These are phyloP conservation scores for Cryptops parisi DNA, from an alignment of 2,888 invertebrate genomes.

Conservation along the genomic window DNA sequence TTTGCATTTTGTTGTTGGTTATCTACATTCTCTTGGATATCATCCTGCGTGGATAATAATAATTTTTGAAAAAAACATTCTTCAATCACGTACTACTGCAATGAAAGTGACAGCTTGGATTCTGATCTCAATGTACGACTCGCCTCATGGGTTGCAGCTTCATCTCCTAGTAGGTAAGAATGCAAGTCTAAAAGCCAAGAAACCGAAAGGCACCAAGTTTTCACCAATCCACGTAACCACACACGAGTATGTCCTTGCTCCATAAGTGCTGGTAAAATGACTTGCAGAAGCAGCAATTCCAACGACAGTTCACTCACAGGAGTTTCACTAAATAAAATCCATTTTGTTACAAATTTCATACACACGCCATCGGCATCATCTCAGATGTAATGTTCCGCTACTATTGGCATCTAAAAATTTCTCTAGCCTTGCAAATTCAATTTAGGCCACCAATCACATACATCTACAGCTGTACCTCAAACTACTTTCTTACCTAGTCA, in stretches of 20 bases:
- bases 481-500: constrained; percentile 29
- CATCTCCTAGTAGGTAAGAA: constrained; percentile 73
- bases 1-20: neutral
- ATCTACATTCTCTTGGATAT: too few species aligned
- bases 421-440: too few species aligned
- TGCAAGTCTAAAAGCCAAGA: constrained; percentile 73
- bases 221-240: constrained; percentile 80
- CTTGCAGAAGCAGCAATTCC: constrained; percentile 79
- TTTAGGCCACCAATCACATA: too few species aligned
- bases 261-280: constrained; percentile 85
- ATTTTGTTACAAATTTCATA: neutral
- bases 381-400: neutral
- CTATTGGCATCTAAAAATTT: neutral
- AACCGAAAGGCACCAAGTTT: constrained; percentile 70
- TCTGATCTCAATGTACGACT: neutral
- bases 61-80: too few species aligned
- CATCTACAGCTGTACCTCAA: neutral
- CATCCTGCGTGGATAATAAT: too few species aligned
- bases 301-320: constrained; percentile 83
- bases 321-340: constrained; percentile 39
- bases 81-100: too few species aligned
- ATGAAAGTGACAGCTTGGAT: constrained; percentile 17
- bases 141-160: constrained; percentile 23
- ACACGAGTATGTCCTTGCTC: constrained; percentile 92
- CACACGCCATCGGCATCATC: neutral